Conservation (phyloP, 2,797 vertebrate species). For the Macroramphosus scolopax region DNA sequence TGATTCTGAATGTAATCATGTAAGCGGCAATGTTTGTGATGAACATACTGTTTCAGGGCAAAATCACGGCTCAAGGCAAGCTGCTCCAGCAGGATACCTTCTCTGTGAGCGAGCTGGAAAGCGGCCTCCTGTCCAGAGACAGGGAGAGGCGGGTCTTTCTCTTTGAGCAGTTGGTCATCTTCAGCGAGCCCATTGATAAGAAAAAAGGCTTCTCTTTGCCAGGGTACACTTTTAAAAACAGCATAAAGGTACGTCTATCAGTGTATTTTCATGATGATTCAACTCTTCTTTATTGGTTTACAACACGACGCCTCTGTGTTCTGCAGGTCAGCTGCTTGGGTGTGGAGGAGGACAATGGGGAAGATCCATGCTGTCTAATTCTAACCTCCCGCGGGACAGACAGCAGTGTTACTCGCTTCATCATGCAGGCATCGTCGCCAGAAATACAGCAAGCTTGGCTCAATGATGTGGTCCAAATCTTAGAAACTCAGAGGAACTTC, state of each 20-base stretch:
- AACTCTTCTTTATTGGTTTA: too few species aligned
- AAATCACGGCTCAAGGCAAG: conserved; percentile 90
- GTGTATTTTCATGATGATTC: too few species aligned
- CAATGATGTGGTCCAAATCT: conserved; percentile 84
- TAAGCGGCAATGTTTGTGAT: conserved; percentile 5
- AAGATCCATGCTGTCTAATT: conserved; percentile 79
- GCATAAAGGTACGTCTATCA: conserved; percentile 93
- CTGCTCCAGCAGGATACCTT: conserved; percentile 91
- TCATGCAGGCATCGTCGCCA: conserved; percentile 78
- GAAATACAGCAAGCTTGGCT: conserved; percentile 83
- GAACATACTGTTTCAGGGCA: conserved; percentile 74
- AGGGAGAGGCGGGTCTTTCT: conserved; percentile 88
- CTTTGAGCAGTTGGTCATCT: conserved; percentile 91
- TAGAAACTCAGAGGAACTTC: conserved; percentile 89
- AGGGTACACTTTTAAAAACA: conserved; percentile 88
- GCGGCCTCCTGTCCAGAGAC: conserved; percentile 76
- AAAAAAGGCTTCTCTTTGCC: conserved; percentile 84
- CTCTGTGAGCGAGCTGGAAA: conserved; percentile 82
- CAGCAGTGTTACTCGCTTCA: conserved; percentile 76
- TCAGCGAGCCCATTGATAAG: conserved; percentile 89
- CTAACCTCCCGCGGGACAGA: conserved; percentile 84
- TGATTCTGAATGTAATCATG: too few species aligned
- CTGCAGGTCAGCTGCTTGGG: conserved; percentile 87
- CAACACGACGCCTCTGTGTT: conserved; percentile 1
- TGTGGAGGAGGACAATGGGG: conserved; percentile 78